phyloP scores from a whole-genome alignment of 2,113 vertebrate species.

The Dolichotis patagonum region DNA sequence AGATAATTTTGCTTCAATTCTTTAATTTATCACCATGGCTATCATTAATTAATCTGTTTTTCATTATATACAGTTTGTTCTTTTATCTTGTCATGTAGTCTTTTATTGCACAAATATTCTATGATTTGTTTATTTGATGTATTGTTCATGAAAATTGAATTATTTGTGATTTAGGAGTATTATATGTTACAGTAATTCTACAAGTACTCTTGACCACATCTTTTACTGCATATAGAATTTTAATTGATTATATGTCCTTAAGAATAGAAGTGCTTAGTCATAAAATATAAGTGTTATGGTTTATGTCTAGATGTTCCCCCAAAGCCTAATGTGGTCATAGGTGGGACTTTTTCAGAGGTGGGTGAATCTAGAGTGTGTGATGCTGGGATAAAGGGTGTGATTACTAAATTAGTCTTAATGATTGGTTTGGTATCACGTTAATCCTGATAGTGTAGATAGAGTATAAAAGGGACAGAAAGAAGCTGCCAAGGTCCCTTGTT shows the following conservation, averaged over 20 bases:
- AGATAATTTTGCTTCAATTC: not conserved
- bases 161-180: not conserved
- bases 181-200: not conserved
- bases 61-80: no score
- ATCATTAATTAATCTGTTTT: not conserved
- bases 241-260: not conserved
- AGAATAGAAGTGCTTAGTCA: not conserved
- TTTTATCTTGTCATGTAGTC: not conserved
- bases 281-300: not conserved
- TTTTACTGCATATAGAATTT: not conserved
- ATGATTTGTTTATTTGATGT: not conserved
- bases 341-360: no score
- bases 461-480: no score
- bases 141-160: not conserved
- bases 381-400: no score
- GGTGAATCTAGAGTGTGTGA: no score
- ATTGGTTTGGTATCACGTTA: no score
- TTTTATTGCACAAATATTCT: not conserved
- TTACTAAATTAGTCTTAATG: no score
- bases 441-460: no score
- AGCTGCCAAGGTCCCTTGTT: no score
- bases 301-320: not conserved
- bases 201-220: not conserved
- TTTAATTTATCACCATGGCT: fast-evolving
- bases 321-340: no score